A percentile compares a stretch with the other conserved stretches of the same genome.
Conservation (phyloP, 1,140 invertebrate genomes). For the Drosophila willistoni region DNA sequence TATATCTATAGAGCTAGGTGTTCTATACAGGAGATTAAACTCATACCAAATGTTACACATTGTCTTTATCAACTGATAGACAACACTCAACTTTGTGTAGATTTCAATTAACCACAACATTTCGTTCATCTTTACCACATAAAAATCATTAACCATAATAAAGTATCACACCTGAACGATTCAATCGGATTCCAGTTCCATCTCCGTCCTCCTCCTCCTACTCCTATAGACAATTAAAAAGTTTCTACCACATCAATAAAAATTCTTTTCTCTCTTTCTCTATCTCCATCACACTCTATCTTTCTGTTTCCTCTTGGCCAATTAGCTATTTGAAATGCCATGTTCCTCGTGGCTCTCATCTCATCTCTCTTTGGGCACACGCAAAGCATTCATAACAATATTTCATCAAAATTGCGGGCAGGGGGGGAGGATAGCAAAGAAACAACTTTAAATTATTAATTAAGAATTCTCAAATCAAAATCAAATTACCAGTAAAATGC, state of each 20-base stretch:
- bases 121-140: conserved; percentile 9
- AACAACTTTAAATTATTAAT: conserved; percentile 23
- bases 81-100: too few relatives aligned
- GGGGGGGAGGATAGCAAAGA: background rate
- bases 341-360: background rate
- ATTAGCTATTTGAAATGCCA: conserved; percentile 9
- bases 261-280: background rate
- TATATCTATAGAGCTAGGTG: too few relatives aligned
- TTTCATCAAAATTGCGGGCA: conserved; percentile 6
- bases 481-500: conserved; percentile 26
- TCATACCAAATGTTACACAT: too few relatives aligned
- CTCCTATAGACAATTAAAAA: conserved; percentile 4
- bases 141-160: conserved; percentile 18
- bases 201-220: background rate
- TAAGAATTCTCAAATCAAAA: conserved; percentile 31
- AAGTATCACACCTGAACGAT: conserved; percentile 10
- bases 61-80: too few relatives aligned
- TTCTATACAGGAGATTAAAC: too few relatives aligned
- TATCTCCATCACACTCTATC: background rate
- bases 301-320: background rate
- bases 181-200: background rate
- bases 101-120: background rate
- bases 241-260: conserved; percentile 4
- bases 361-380: conserved; percentile 6
- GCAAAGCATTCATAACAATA: conserved; percentile 15